These are phyloP conservation scores for Drosophila rellima DNA, from an alignment of 2,888 invertebrate species.

Conservation along the genomic window DNA sequence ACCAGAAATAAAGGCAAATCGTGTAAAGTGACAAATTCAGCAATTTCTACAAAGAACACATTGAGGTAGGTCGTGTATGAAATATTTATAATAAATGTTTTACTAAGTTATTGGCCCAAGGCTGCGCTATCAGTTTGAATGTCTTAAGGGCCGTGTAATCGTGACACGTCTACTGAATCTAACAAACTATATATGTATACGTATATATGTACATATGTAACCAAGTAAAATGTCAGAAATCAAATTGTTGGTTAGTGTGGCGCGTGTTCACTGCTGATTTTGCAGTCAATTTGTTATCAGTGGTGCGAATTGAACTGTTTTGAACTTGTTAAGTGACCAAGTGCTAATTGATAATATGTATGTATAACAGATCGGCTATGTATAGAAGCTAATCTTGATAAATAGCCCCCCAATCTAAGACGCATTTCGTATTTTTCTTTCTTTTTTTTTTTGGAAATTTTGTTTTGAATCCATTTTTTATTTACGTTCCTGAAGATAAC, in stretches of 20 bases:
- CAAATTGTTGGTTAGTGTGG: conserved; percentile 34
- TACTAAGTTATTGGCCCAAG: conserved; percentile 14
- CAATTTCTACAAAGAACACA: conserved; percentile 16
- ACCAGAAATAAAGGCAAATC: conserved; percentile 6
- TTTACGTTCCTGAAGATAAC: background rate
- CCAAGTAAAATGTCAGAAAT: conserved; percentile 24
- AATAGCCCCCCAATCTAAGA: conserved; percentile 49
- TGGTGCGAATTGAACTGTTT: conserved; percentile 59
- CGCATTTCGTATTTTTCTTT: conserved; percentile 58
- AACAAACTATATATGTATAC: background rate
- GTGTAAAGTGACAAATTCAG: conserved; percentile 5
- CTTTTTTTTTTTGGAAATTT: conserved; percentile 3
- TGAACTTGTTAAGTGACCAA: conserved; percentile 60
- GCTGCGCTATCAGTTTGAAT: conserved; percentile 9
- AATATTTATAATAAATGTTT: background rate
- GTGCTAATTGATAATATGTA: conserved; percentile 73
- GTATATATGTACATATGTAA: conserved; percentile 12
- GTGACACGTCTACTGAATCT: conserved; percentile 33
- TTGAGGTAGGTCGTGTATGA: conserved; percentile 57
- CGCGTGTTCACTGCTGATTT: conserved; percentile 46
- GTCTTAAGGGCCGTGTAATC: conserved; percentile 26
- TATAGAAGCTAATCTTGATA: conserved; percentile 26
- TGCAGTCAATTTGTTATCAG: conserved; percentile 40
- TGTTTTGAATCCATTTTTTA: conserved; percentile 20
- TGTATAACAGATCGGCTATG: conserved; percentile 17